phyloP scores from a whole-genome alignment of 2,888 invertebrate species.

The Aphodius sticticus region DNA sequence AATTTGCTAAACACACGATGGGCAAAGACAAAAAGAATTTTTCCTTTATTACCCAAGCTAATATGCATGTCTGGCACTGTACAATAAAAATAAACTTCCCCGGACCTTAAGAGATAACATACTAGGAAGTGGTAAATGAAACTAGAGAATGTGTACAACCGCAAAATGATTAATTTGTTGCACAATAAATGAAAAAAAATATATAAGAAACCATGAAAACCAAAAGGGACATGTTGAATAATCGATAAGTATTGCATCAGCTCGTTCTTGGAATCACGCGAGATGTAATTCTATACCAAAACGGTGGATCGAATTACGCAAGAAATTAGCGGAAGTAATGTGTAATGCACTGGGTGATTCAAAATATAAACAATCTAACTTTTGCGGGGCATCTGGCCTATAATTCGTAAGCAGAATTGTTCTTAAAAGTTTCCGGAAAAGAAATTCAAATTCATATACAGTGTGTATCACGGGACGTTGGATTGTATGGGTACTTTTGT shows the following conservation, averaged over 20 bases:
- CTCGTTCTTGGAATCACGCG: not conserved
- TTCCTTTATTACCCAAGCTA: not conserved
- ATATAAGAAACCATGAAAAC: not conserved
- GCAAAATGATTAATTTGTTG: not conserved
- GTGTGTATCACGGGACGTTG: too few species aligned
- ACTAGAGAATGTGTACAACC: not conserved
- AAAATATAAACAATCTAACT: too few species aligned
- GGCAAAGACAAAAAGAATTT: not conserved
- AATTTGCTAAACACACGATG: not conserved
- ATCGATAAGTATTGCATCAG: not conserved
- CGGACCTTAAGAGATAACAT: too few species aligned
- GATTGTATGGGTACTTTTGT: too few species aligned
- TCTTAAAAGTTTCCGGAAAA: too few species aligned
- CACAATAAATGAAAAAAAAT: not conserved
- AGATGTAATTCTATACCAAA: not conserved
- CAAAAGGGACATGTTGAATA: not conserved
- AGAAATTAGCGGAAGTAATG: not conserved
- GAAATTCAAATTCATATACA: too few species aligned
- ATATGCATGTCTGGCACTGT: not conserved
- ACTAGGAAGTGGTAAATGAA: not conserved
- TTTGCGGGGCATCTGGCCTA: too few species aligned
- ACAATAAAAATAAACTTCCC: not conserved
- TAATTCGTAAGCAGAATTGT: too few species aligned
- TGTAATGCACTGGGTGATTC: too few species aligned
- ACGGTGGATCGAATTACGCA: not conserved